A percentile compares a stretch with the other conserved stretches of the same genome.
These are phyloP conservation scores for Petrocephalus schoutedeni DNA, from an alignment of 2,797 vertebrate species.

Conservation along the genomic window DNA sequence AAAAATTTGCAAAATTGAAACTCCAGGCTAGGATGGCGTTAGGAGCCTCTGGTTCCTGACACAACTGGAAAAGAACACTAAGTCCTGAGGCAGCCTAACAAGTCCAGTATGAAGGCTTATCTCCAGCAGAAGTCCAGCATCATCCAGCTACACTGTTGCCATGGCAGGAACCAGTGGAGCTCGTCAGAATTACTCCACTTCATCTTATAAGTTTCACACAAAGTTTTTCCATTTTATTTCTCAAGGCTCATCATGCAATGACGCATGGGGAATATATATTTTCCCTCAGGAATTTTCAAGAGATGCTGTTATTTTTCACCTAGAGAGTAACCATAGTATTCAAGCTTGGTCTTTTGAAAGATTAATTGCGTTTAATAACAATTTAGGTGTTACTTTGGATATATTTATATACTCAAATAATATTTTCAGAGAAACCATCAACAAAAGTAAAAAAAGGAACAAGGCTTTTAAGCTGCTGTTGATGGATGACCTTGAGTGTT, in stretches of 20 bases:
- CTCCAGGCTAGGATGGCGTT: background rate
- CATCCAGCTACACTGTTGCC: background rate
- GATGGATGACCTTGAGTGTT: background rate
- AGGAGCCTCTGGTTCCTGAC: background rate
- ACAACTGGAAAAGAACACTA: background rate
- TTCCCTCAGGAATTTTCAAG: background rate
- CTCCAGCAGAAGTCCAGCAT: background rate
- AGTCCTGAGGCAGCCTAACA: background rate
- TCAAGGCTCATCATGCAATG: background rate
- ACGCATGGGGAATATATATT: background rate
- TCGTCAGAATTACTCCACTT: background rate
- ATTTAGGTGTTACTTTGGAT: background rate
- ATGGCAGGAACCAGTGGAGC: background rate
- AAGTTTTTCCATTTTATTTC: background rate
- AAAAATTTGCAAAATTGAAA: background rate
- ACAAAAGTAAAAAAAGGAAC: background rate
- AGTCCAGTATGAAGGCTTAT: background rate
- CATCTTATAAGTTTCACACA: background rate
- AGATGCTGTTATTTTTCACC: background rate
- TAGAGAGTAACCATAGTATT: background rate
- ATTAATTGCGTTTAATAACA: background rate
- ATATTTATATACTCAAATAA: background rate
- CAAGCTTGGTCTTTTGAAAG: background rate
- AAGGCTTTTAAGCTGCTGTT: background rate
- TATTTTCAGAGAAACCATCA: background rate